A percentile compares a stretch with the other conserved stretches of the same genome.
These are phyloP conservation scores for Chaetoderma sp. DNA, from an alignment of 2,888 invertebrate genomes.

Conservation along the genomic window DNA sequence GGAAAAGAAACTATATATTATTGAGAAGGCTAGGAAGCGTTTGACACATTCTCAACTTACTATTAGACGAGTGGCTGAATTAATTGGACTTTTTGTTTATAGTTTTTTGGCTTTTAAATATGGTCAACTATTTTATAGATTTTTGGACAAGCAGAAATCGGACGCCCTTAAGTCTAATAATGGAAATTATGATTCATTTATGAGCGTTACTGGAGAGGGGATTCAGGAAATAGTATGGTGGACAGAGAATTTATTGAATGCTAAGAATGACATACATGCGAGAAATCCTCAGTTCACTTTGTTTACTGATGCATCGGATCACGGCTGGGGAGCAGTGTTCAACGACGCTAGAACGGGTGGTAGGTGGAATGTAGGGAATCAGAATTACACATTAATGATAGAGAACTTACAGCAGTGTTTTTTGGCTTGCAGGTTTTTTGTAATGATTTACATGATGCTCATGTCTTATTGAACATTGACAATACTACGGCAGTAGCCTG, in stretches of 20 bases:
- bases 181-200: conserved; percentile 27
- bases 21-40: not conserved
- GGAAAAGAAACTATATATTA: conserved; percentile 11
- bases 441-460: conserved; percentile 1
- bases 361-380: conserved; percentile 18
- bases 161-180: conserved; percentile 9
- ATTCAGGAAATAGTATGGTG: conserved; percentile 28
- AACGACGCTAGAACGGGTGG: conserved; percentile 11
- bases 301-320: conserved; percentile 25
- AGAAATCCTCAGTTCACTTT: too few species aligned
- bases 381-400: conserved; percentile 20
- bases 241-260: conserved; percentile 30
- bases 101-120: conserved; percentile 29
- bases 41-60: conserved; percentile 2
- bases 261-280: too few species aligned
- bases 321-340: conserved; percentile 25
- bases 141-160: conserved; percentile 30
- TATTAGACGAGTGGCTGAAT: conserved; percentile 20
- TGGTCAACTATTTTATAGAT: conserved; percentile 30
- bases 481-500: conserved; percentile 26
- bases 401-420: conserved; percentile 30
- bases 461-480: conserved; percentile 22
- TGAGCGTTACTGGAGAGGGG: conserved; percentile 15
- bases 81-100: conserved; percentile 35
- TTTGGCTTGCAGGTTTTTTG: not conserved